Percentiles rank a stretch among this genome's conserved stretches.
phyloP scores from a whole-genome alignment of 1,140 invertebrate genomes.

The Drosophila nannoptera region DNA sequence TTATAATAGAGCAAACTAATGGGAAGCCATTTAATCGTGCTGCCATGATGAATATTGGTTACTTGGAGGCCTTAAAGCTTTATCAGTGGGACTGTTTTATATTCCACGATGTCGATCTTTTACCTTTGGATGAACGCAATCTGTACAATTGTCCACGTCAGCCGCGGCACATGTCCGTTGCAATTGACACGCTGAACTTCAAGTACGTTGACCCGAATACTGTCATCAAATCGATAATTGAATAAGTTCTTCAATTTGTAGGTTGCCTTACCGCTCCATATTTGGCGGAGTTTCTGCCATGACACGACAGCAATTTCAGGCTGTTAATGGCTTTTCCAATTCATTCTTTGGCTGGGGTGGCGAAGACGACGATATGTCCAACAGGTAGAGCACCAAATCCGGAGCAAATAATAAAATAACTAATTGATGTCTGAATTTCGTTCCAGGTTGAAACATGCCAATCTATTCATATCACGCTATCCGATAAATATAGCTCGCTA shows the following conservation, averaged over 20 bases:
- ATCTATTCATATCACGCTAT: slow-evolving; percentile 91
- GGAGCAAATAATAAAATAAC: not conserved
- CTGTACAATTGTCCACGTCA: slow-evolving; percentile 94
- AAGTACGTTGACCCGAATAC: slow-evolving; percentile 80
- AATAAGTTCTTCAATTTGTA: slow-evolving; percentile 67
- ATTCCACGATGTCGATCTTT: slow-evolving; percentile 96
- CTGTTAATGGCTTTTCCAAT: slow-evolving; percentile 95
- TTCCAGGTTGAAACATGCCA: slow-evolving; percentile 84
- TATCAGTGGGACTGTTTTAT: slow-evolving; percentile 93
- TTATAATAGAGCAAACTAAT: slow-evolving; percentile 94
- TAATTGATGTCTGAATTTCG: slow-evolving; percentile 32
- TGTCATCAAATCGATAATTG: not conserved
- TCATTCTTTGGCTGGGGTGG: slow-evolving; percentile 96
- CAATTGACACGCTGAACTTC: slow-evolving; percentile 93
- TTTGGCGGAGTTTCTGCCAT: slow-evolving; percentile 95
- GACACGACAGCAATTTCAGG: slow-evolving; percentile 88
- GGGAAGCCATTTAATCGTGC: slow-evolving; percentile 92
- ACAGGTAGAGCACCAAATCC: slow-evolving; percentile 75
- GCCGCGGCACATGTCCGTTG: slow-evolving; percentile 96
- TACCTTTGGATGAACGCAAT: slow-evolving; percentile 95
- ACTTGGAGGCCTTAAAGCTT: slow-evolving; percentile 89
- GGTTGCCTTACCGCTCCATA: slow-evolving; percentile 91
- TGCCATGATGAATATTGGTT: slow-evolving; percentile 97
- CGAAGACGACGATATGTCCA: slow-evolving; percentile 95
- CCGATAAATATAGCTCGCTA: slow-evolving; percentile 92